phyloP scores from a whole-genome alignment of 2,113 vertebrate genomes.

The Mionectes macconnelli region DNA sequence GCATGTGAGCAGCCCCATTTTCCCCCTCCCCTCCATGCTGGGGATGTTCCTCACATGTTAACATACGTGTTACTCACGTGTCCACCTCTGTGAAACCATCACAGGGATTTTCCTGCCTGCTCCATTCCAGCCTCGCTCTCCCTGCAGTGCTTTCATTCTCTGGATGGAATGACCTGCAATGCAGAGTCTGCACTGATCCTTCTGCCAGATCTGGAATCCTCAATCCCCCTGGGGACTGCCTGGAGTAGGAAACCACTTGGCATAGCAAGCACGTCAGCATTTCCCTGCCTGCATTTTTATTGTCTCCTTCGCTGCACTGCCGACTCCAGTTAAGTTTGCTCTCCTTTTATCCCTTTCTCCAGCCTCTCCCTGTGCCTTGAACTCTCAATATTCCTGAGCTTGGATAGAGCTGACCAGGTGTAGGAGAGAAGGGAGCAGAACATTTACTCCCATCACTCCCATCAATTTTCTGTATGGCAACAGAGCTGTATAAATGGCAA shows the following conservation, averaged over 20 bases:
- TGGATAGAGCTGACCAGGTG: not conserved
- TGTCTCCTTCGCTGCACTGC: not conserved
- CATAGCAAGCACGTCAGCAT: not conserved
- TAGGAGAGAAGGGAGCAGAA: accelerated
- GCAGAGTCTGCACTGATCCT: slow-evolving; percentile 34
- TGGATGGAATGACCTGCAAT: slow-evolving; percentile 43
- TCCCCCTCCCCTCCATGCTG: not conserved
- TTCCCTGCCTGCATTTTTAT: not conserved
- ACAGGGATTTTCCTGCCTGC: not conserved
- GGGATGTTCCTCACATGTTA: too few relatives aligned
- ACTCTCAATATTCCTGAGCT: accelerated
- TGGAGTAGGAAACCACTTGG: not conserved
- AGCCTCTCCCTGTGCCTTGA: not conserved
- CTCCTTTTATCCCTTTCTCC: not conserved
- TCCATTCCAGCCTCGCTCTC: not conserved
- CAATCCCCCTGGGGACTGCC: not conserved
- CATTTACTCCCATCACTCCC: not conserved
- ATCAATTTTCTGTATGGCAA: not conserved
- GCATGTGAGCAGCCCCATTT: not conserved
- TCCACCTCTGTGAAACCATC: not conserved
- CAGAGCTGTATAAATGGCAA: not conserved
- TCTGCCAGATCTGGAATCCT: not conserved
- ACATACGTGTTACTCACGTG: not conserved
- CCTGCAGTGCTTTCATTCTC: not conserved
- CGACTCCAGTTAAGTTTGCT: not conserved